Evolutionary conservation across 2,113 vertebrate species (phyloP), one percentile per base, ranked within the genome.

Genomic region (Phasianus colchicus): DNA sequence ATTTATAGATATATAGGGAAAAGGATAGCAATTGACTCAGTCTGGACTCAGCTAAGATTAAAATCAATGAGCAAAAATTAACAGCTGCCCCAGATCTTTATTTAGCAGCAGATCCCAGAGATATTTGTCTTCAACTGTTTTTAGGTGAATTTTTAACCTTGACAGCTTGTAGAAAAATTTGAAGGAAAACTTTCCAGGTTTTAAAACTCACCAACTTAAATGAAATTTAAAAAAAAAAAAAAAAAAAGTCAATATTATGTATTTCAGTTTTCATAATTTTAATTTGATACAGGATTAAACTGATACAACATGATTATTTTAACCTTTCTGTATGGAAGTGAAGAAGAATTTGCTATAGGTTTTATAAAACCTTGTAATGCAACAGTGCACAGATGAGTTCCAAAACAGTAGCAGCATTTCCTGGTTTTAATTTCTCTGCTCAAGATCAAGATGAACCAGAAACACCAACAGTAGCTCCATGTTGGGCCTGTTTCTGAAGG

Each of bases 221-320:
- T 22, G 4, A 3, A 4, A 12, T 74, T 80, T 83, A 29, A 43
- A 4, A 7, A 54, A 6, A 6, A 32, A 43, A 4, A 7, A 54
- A 6, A 6, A 17, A 54, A 20, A 47, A 25, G 5, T 21, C 5
- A 43, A 27, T 7, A 29, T 0, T 0, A 0, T 16, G 1, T 52
- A 40, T 1, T 70, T 76, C 32, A 42, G 4, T 58, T 69, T 72
- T 45, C 24, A 50, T 42, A 50, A 34, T 66, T 67, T 54, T 21
- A 63, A 25, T 67, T 67, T 84, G 9, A 45, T 64, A 29, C 0
- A 0, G 16, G 5, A 58, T n/a, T 57, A 52, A 30, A 57, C 40
- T 42, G 10, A 15, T 40, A 52, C 2, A 65, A 25, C 6, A 27
- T 55, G 34, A 29, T 71, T 50, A 13, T 78, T 87, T 74, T 38